Conservation (phyloP, 2,888 invertebrate genomes). For the Pachymerium ferrugineum region DNA sequence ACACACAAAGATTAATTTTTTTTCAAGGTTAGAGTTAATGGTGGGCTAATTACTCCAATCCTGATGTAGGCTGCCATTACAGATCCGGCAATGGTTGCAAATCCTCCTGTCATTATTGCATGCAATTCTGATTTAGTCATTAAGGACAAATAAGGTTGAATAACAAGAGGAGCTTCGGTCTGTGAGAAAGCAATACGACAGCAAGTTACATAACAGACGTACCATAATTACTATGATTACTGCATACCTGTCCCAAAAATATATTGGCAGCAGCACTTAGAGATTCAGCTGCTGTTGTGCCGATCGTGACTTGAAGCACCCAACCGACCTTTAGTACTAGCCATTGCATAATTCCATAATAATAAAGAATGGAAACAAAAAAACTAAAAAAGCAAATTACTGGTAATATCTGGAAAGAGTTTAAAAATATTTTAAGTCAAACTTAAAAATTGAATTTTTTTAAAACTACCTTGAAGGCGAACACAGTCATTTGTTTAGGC, state of each 20-base stretch:
- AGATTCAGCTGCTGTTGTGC: constrained; percentile 91
- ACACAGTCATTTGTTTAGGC: constrained; percentile 53
- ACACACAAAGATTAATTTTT: neutral
- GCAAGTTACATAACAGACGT: neutral
- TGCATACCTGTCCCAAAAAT: constrained; percentile 80
- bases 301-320: constrained; percentile 64
- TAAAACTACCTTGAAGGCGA: constrained; percentile 72
- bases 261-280: constrained; percentile 88
- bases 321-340: constrained; percentile 74
- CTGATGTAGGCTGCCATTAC: constrained; percentile 87
- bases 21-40: neutral
- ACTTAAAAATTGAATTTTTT: neutral
- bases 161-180: constrained; percentile 83
- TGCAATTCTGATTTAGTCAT: constrained; percentile 89
- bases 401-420: constrained; percentile 62
- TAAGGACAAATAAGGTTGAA: constrained; percentile 76
- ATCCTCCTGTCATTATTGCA: constrained; percentile 88
- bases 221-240: neutral
- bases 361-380: constrained; percentile 80
- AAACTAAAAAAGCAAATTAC: constrained; percentile 93
- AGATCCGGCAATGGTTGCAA: constrained; percentile 88
- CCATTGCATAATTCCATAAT: constrained; percentile 81
- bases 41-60: constrained; percentile 70
- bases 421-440: neutral
- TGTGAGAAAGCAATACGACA: constrained; percentile 52